Percentiles rank a stretch among this genome's conserved stretches.
phyloP scores from a whole-genome alignment of 2,888 invertebrate genomes.

The Eueremaeus valkanovi region DNA sequence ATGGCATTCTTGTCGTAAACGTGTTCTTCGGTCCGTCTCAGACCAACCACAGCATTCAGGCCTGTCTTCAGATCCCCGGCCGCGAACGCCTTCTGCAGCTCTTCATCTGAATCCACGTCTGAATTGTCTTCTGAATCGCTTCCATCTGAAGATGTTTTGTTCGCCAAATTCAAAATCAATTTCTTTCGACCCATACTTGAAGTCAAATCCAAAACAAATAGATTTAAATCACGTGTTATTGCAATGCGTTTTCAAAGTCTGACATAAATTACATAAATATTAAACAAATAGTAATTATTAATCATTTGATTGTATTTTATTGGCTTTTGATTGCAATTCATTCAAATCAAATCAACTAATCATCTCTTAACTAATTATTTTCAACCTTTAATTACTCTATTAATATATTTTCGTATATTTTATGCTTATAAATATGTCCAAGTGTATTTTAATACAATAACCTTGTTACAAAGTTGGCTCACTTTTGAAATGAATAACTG shows the following conservation, averaged over 20 bases:
- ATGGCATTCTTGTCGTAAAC: conserved; percentile 56
- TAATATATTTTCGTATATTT: too few relatives aligned
- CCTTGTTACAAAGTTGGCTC: too few relatives aligned
- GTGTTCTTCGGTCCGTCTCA: conserved; percentile 50
- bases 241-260: not conserved
- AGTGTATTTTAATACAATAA: too few relatives aligned
- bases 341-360: too few relatives aligned
- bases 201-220: too few relatives aligned
- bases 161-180: conserved; percentile 18
- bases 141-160: conserved; percentile 24
- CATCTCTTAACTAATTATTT: too few relatives aligned
- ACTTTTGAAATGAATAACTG: too few relatives aligned
- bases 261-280: not conserved
- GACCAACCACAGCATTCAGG: conserved; percentile 59
- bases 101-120: conserved; percentile 37
- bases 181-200: conserved; percentile 36
- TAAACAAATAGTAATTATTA: too few relatives aligned
- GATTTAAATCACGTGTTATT: not conserved
- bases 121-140: conserved; percentile 23
- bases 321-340: too few relatives aligned
- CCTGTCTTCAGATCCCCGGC: conserved; percentile 81
- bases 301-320: too few relatives aligned
- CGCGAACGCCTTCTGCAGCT: conserved; percentile 86
- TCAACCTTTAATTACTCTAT: too few relatives aligned
- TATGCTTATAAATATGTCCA: too few relatives aligned